Percentiles rank a stretch among this genome's conserved stretches.
These are phyloP conservation scores for Erannis defoliaria DNA, from an alignment of 2,888 invertebrate species.

Conservation along the genomic window DNA sequence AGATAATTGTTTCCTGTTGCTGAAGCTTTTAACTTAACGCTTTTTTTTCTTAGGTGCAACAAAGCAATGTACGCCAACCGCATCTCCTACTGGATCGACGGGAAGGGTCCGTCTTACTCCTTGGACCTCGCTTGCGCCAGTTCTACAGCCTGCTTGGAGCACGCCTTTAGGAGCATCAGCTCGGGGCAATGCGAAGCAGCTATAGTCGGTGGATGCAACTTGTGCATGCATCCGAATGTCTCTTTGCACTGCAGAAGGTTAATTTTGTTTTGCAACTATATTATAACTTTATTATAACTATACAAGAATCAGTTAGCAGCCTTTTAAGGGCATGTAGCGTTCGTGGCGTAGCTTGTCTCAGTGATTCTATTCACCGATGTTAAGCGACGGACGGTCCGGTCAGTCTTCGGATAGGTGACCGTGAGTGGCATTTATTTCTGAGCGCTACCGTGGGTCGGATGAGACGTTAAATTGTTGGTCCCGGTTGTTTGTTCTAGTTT, in stretches of 20 bases:
- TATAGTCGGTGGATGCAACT: constrained; percentile 86
- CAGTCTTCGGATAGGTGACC: no score
- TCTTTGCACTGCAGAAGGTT: constrained; percentile 56
- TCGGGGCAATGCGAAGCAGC: constrained; percentile 73
- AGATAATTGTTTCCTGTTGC: neutral
- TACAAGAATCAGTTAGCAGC: no score
- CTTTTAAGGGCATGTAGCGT: no score
- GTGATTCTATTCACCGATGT: no score
- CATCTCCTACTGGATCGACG: constrained; percentile 66
- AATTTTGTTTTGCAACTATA: no score
- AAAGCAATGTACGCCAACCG: constrained; percentile 66
- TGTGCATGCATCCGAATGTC: constrained; percentile 82
- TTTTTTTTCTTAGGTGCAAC: constrained; percentile 59
- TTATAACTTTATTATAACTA: no score
- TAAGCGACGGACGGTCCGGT: no score
- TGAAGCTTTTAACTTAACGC: neutral
- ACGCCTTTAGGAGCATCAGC: constrained; percentile 60
- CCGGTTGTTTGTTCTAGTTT: no score
- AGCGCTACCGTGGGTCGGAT: no score
- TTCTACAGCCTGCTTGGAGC: constrained; percentile 58
- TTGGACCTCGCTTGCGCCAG: constrained; percentile 60
- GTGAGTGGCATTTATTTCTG: no score
- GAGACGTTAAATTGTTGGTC: no score
- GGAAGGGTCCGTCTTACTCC: constrained; percentile 60
- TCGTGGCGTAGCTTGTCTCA: no score